A percentile compares a stretch with the other conserved stretches of the same genome.
phyloP scores from a whole-genome alignment of 2,888 invertebrate species.

The Eilema griseolum region DNA sequence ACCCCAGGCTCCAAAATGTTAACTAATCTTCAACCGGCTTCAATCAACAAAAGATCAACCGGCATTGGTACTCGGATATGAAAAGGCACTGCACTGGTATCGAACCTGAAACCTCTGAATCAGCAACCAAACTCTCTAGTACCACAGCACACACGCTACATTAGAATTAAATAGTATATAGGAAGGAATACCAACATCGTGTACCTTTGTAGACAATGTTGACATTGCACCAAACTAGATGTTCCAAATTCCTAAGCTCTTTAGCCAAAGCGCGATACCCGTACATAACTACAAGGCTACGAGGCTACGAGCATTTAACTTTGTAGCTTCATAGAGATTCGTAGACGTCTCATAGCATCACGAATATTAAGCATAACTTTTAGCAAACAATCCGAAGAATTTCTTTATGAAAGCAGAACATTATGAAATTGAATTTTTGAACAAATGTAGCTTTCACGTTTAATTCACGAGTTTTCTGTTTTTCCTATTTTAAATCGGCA shows the following conservation, averaged over 20 bases:
- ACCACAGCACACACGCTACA: too few relatives aligned
- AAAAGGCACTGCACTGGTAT: too few relatives aligned
- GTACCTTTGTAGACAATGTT: slow-evolving; percentile 38
- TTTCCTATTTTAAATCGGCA: background rate
- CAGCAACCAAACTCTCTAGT: too few relatives aligned
- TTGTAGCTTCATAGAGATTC: slow-evolving; percentile 25
- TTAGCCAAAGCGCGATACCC: slow-evolving; percentile 21
- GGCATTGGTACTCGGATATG: too few relatives aligned
- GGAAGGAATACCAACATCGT: slow-evolving; percentile 15
- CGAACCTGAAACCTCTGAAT: too few relatives aligned
- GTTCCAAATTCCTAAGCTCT: slow-evolving; percentile 42
- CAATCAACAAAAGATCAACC: too few relatives aligned
- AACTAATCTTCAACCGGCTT: too few relatives aligned
- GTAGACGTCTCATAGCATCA: slow-evolving; percentile 31
- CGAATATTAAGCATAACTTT: slow-evolving; percentile 47
- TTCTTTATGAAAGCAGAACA: slow-evolving; percentile 51
- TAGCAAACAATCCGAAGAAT: slow-evolving; percentile 48
- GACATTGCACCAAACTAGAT: slow-evolving; percentile 34
- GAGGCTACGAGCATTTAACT: slow-evolving; percentile 30
- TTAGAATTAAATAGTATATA: background rate
- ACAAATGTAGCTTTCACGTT: slow-evolving; percentile 29
- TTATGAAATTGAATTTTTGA: slow-evolving; percentile 37
- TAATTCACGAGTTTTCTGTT: slow-evolving; percentile 27
- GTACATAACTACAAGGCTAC: slow-evolving; percentile 26
- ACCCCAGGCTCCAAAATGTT: too few relatives aligned